These are phyloP conservation scores for Meteorus sp. DNA, from an alignment of 1,140 invertebrate genomes.

Conservation along the genomic window DNA sequence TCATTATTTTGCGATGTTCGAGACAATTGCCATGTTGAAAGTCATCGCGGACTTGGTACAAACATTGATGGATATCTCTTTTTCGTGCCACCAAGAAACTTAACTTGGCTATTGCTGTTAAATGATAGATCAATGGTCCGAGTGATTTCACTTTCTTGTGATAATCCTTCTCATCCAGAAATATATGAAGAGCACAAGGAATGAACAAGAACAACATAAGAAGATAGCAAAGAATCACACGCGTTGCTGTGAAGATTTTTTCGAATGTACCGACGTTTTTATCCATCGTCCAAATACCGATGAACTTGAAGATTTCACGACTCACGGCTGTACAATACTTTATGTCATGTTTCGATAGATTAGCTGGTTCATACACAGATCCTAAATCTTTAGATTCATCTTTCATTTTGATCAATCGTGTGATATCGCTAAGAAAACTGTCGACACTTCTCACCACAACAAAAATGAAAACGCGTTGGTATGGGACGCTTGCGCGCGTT, in stretches of 20 bases:
- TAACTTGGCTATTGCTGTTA: conserved; percentile 36
- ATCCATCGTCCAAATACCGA: conserved; percentile 35
- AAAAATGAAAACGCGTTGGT: too few relatives aligned
- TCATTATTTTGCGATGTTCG: conserved; percentile 27
- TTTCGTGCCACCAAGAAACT: conserved; percentile 17
- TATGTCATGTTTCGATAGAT: conserved; percentile 26
- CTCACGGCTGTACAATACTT: conserved; percentile 30
- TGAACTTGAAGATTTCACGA: conserved; percentile 32
- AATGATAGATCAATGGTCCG: conserved; percentile 35
- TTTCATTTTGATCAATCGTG: conserved; percentile 10
- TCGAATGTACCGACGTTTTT: neutral
- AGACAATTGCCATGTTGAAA: conserved; percentile 23
- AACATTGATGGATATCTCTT: conserved; percentile 20
- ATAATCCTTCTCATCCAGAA: conserved; percentile 32
- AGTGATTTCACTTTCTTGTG: conserved; percentile 35
- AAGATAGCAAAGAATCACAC: conserved; percentile 17
- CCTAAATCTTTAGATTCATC: conserved; percentile 5
- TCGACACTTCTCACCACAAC: too few relatives aligned
- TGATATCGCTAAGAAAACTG: too few relatives aligned
- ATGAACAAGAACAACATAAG: conserved; percentile 29
- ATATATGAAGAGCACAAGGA: conserved; percentile 29
- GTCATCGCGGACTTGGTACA: conserved; percentile 27
- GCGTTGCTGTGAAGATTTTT: conserved; percentile 8
- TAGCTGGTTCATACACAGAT: conserved; percentile 7
- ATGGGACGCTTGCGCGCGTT: too few relatives aligned